Base-by-base conservation (phyloP, 2,888 invertebrate species). In the Elysia crispata region DNA sequence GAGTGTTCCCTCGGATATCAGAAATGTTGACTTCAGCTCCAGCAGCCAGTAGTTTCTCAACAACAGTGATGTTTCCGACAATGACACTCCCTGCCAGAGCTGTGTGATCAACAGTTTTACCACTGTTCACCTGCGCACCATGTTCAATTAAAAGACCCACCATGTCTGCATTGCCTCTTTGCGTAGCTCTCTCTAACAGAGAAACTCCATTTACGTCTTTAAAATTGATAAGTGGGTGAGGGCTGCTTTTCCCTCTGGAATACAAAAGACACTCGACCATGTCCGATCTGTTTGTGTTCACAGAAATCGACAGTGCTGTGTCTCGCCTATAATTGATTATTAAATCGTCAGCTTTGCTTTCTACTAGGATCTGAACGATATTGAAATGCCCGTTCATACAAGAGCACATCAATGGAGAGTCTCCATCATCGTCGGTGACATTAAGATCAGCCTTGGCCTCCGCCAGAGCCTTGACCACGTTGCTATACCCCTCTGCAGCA, bases 361-460 rank as follows among this genome's bases (percentile, higher is more conserved):
- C 74, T 25, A 89, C 78, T 13, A 89, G 82, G 0, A 81, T 80
- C 23, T 79, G 57, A 3, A 87, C 85, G 23, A 87, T 85, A 23
- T 74, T 33, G 8, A 28, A 25, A 20, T 79, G 79, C 8, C 79
- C 80, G 31, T 69, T 70, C 69, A 73, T 80, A 60, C 80, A 73
- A 30, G 70, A 78, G 30, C 70, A 77, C 49, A 72, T 76, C 67
- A 82, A 11, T 1, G 80, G 54, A 0, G 80, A 78, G 18, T 70
- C 84, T 82, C 89, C 89, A 79, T 88, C 87, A 79, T 85, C 86
- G 62, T 87, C 85, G 54, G 82, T 80, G 5, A 83, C 82, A 72
- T 88, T 87, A 3, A 87, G 57, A n/a, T 87, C 86, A 11, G 83
- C 69, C 8, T 83, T 69, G 13, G 79, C 79, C 33, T 74, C 25